Conservation (phyloP, 2,888 invertebrate genomes). For the Listrodromus nycthemerus region DNA sequence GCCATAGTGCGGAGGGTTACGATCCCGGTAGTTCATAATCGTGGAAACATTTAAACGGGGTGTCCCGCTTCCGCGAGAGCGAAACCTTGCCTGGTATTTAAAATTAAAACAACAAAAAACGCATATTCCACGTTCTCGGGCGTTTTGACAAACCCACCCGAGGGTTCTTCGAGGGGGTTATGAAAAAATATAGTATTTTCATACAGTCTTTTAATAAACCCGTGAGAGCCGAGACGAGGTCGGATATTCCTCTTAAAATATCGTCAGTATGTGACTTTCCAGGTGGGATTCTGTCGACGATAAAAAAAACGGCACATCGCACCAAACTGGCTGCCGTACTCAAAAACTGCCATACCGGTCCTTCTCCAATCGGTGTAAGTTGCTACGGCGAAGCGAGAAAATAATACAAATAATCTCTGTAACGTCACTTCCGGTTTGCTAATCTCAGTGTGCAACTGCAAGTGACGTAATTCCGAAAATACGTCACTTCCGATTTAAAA, state of each 20-base stretch:
- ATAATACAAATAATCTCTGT: too few species aligned
- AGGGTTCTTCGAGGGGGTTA: conserved; percentile 5
- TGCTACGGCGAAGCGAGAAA: too few species aligned
- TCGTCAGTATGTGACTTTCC: not conserved
- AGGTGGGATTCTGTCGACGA: too few species aligned
- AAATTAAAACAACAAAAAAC: conserved; percentile 28
- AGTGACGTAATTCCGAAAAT: too few species aligned
- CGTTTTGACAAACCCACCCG: conserved; percentile 34
- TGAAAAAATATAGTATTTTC: too few species aligned
- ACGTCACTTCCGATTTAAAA: too few species aligned
- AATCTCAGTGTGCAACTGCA: too few species aligned
- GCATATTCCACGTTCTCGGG: not conserved
- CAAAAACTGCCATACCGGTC: too few species aligned
- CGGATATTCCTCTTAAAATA: not conserved
- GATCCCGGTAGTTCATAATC: conserved; percentile 57
- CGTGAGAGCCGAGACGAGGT: conserved; percentile 33
- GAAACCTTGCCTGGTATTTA: conserved; percentile 18
- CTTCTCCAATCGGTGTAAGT: too few species aligned
- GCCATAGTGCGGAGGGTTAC: conserved; percentile 17
- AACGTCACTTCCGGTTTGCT: too few species aligned
- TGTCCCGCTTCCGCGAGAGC: conserved; percentile 44
- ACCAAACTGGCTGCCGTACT: too few species aligned
- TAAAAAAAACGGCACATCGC: too few species aligned
- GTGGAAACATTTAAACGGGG: conserved; percentile 61
- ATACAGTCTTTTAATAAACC: conserved; percentile 51